phyloP scores from a whole-genome alignment of 2,888 invertebrate species.

The Agonopterix arenella region DNA sequence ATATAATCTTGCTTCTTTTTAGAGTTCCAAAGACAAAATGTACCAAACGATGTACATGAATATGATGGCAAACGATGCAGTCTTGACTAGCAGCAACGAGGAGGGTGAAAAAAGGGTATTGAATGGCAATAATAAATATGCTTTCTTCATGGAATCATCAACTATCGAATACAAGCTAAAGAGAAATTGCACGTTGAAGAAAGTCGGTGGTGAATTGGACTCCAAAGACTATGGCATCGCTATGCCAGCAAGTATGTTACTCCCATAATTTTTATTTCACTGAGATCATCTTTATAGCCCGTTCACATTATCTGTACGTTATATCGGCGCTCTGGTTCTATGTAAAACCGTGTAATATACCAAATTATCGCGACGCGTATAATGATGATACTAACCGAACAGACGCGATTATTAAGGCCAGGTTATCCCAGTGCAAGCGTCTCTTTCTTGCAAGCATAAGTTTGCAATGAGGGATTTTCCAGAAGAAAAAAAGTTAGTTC shows the following conservation, averaged over 20 bases:
- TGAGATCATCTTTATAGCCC: no score
- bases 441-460: no score
- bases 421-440: no score
- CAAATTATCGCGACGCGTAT: no score
- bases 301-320: no score
- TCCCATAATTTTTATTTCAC: no score
- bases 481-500: no score
- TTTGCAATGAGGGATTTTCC: no score
- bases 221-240: constrained; percentile 91
- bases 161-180: constrained; percentile 93
- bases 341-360: no score
- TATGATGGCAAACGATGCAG: constrained; percentile 88
- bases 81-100: constrained; percentile 85
- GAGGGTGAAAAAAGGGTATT: constrained; percentile 91
- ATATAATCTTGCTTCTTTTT: constrained; percentile 11
- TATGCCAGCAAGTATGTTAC: constrained; percentile 84
- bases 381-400: no score
- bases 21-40: constrained; percentile 87
- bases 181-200: constrained; percentile 86
- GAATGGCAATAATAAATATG: constrained; percentile 78
- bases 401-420: no score
- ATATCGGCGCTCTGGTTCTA: no score
- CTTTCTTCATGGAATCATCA: constrained; percentile 97
- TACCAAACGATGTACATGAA: constrained; percentile 93
- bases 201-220: constrained; percentile 89